Evolutionary conservation across 2,888 invertebrate species (phyloP).

Genomic region (Rotaria sp.): DNA sequence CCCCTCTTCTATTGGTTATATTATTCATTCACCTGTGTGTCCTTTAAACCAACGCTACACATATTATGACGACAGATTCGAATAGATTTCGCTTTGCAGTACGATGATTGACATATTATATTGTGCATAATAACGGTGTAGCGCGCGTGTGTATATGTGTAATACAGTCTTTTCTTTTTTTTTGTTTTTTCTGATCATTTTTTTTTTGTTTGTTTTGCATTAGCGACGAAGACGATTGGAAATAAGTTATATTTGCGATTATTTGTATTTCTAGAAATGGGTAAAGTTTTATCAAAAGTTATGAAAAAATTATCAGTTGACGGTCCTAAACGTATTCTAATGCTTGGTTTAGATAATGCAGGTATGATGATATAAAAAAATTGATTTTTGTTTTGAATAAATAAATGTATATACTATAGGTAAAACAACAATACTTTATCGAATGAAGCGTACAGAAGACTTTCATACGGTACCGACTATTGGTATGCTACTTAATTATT

Average conservation of each 20-base stretch:
- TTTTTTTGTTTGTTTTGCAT: background rate
- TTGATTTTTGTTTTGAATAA: background rate
- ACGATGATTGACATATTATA: background rate
- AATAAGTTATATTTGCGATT: background rate
- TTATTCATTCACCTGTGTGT: background rate
- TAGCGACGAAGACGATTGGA: background rate
- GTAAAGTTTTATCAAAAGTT: background rate
- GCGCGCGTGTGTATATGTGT: background rate
- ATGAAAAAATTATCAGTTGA: slow-evolving; percentile 26
- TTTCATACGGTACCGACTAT: slow-evolving; percentile 25
- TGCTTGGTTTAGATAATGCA: slow-evolving; percentile 25
- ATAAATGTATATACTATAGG: background rate
- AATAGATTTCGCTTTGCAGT: background rate
- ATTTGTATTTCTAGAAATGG: background rate
- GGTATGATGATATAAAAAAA: background rate
- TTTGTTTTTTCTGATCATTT: background rate
- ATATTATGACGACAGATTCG: background rate
- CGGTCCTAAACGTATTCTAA: slow-evolving; percentile 11
- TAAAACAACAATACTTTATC: slow-evolving; percentile 23
- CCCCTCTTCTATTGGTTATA: background rate
- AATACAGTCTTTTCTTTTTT: background rate
- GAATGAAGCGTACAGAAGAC: slow-evolving; percentile 22
- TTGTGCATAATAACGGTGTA: background rate
- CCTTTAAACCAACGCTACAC: background rate
- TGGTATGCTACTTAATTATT: background rate